These are phyloP conservation scores for Cosmorhoe ocellata DNA, from an alignment of 2,888 invertebrate genomes.

Conservation along the genomic window DNA sequence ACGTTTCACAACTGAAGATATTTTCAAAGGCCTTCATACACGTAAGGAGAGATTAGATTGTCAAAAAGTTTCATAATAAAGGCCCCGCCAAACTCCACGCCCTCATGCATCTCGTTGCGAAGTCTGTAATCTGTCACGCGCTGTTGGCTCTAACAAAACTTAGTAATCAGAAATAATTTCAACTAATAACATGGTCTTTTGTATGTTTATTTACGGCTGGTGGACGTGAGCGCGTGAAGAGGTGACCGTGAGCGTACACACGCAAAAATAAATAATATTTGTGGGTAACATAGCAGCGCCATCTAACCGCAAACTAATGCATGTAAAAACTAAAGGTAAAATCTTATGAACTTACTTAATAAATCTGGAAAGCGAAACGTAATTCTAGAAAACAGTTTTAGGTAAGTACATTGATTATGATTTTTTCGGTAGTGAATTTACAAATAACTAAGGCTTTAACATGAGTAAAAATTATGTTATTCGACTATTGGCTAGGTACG, in stretches of 20 bases:
- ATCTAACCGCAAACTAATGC: too few species aligned
- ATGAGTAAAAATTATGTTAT: too few species aligned
- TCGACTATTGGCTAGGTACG: too few species aligned
- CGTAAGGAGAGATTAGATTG: conserved; percentile 9
- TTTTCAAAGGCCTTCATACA: conserved; percentile 2
- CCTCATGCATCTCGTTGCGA: conserved; percentile 38
- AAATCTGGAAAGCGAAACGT: neutral
- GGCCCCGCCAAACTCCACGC: conserved; percentile 40
- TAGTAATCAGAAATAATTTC: conserved; percentile 29
- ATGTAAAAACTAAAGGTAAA: neutral
- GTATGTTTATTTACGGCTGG: conserved; percentile 11
- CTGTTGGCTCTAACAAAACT: conserved; percentile 42
- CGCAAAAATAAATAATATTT: neutral
- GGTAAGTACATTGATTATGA: too few species aligned
- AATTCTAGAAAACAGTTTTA: too few species aligned
- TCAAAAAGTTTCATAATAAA: conserved; percentile 35
- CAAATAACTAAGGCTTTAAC: too few species aligned
- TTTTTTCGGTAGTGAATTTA: too few species aligned
- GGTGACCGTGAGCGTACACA: neutral
- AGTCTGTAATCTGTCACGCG: conserved; percentile 46
- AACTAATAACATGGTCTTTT: conserved; percentile 10
- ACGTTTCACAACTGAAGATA: neutral
- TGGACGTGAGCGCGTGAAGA: conserved; percentile 1
- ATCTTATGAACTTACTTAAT: too few species aligned
- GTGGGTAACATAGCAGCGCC: too few species aligned